phyloP scores from a whole-genome alignment of 2,797 vertebrate species.

The Phrynocephalus forsythii region DNA sequence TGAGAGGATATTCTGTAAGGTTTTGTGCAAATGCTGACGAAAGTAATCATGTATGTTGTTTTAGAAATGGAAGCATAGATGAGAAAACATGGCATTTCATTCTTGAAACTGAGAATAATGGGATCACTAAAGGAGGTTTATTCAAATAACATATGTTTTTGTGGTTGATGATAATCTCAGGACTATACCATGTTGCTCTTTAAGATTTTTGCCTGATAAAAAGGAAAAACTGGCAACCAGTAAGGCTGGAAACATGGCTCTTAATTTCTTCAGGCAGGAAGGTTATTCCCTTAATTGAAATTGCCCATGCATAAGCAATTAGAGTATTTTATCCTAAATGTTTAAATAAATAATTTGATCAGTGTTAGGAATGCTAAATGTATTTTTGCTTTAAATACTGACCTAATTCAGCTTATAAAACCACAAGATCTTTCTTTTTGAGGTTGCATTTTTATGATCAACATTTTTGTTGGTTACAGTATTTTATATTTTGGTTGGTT shows the following conservation, averaged over 20 bases:
- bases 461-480: not conserved
- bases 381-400: not conserved
- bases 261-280: not conserved
- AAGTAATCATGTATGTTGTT: not conserved
- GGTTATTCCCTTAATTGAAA: not conserved
- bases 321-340: not conserved
- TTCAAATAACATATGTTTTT: not conserved
- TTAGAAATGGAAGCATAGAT: slow-evolving; percentile 47
- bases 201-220: not conserved
- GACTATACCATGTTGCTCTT: not conserved
- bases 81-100: slow-evolving; percentile 32
- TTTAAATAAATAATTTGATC: not conserved
- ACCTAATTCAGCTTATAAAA: not conserved
- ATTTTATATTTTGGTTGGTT: too few species aligned
- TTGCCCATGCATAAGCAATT: not conserved
- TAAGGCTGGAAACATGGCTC: not conserved
- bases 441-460: not conserved
- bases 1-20: not conserved
- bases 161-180: not conserved
- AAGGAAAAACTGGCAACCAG: not conserved
- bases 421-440: not conserved
- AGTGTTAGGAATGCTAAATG: not conserved
- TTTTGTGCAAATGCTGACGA: slow-evolving; percentile 11
- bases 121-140: too few species aligned
- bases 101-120: too few species aligned